These are phyloP conservation scores for Acholoe squamosa DNA, from an alignment of 2,888 invertebrate genomes.

Conservation along the genomic window DNA sequence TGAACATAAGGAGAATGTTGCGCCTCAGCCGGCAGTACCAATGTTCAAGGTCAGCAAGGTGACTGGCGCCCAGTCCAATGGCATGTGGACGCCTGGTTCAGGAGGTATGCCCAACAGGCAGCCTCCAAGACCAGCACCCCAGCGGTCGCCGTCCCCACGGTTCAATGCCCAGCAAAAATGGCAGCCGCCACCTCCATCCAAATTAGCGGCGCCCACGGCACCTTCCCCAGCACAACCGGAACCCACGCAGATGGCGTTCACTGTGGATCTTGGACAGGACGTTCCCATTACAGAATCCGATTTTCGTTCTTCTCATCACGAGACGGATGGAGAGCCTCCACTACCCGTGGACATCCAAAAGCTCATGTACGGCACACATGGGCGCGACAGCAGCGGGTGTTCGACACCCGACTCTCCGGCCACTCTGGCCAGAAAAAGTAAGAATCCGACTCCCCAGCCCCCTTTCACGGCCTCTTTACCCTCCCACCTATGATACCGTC, in stretches of 20 bases:
- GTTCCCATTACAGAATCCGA: background rate
- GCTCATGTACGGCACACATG: slow-evolving; percentile 62
- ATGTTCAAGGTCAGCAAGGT: slow-evolving; percentile 67
- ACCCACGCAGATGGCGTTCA: background rate
- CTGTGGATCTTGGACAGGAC: slow-evolving; percentile 8
- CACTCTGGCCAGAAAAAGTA: slow-evolving; percentile 34
- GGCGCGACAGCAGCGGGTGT: slow-evolving; percentile 66
- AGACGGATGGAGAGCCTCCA: background rate
- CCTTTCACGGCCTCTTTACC: too few species aligned
- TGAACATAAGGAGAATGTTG: slow-evolving; percentile 64
- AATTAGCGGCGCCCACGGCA: slow-evolving; percentile 8
- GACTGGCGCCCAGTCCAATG: background rate
- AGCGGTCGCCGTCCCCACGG: slow-evolving; percentile 44
- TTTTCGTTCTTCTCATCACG: background rate
- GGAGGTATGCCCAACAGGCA: background rate
- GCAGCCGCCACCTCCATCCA: slow-evolving; percentile 46
- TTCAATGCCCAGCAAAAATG: slow-evolving; percentile 23
- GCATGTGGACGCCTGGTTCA: slow-evolving; percentile 32
- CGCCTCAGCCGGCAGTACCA: slow-evolving; percentile 56
- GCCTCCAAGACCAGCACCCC: slow-evolving; percentile 54
- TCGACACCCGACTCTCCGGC: slow-evolving; percentile 65
- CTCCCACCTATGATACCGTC: too few species aligned
- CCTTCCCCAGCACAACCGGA: slow-evolving; percentile 48
- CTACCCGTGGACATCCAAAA: slow-evolving; percentile 60
- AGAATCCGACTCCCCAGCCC: background rate